Evolutionary conservation across 2,888 invertebrate species (phyloP), one percentile per base, ranked within the genome.

Genomic region (Chydorus sphaericus): DNA sequence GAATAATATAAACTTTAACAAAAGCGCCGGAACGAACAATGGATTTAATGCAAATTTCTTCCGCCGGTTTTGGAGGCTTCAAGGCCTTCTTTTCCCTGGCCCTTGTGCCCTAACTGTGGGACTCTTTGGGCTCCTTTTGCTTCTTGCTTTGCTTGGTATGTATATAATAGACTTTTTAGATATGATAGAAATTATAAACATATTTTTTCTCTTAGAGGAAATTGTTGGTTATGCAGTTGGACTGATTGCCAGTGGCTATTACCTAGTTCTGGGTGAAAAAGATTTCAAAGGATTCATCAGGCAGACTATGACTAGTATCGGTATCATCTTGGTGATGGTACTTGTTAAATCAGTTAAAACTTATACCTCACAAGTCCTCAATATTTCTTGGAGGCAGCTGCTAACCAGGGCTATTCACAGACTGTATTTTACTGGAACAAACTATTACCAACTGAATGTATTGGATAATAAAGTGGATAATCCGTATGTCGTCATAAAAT

Each of bases 181-280:
- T n/a, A n/a, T n/a, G n/a, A n/a, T n/a, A n/a, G n/a, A n/a, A n/a
- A n/a, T n/a, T n/a, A n/a, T n/a, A n/a, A n/a, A n/a, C n/a, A 44
- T 54, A 18, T 54, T 54, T 56, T 48, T 36, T 44, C 58, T 63
- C 65, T 49, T 66, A 73, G 76, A 75, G 61, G 74, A 77, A 65
- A 69, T 71, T 59, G 65, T 76, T 31, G 70, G 73, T 14, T 77
- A 74, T 65, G 67, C 71, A 58, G 72, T 77, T 44, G 78, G 77
- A 4, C 62, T 76, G 30, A 65, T 77, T 48, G 71, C 76, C 10
- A 74, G 75, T 61, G 66, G 70, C 54, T 77, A 71, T 65, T 77
- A 75, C 65, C 67, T 68, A 57, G 71, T 73, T 4, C 65, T 77
- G 44, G 73, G 72, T 3, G 67, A 71, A 23, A 70, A 70, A 59